Evolutionary conservation across 2,113 vertebrate genomes (phyloP).

Genomic region (Rhea americana): DNA sequence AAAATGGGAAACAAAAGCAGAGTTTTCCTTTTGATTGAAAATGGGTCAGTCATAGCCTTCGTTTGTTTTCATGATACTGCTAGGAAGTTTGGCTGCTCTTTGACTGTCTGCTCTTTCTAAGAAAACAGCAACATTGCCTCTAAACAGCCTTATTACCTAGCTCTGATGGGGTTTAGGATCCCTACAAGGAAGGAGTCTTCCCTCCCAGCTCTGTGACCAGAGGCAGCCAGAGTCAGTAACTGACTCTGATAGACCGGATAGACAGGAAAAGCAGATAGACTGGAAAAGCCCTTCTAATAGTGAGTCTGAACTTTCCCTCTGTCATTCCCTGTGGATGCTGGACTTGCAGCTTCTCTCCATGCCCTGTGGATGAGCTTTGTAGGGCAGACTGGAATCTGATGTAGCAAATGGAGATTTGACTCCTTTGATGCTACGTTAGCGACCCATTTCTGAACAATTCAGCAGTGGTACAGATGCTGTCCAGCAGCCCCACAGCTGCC

Average conservation of each 20-base stretch:
- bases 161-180: not conserved
- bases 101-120: not conserved
- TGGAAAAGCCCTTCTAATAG: not conserved
- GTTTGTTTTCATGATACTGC: not conserved
- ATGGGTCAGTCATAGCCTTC: constrained; percentile 25
- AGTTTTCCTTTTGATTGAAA: constrained; percentile 25
- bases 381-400: not conserved
- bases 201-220: not conserved
- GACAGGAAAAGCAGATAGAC: not conserved
- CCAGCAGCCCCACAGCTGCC: not conserved
- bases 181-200: not conserved
- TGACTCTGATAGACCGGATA: too few relatives aligned
- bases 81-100: not conserved
- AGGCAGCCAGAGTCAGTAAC: not conserved
- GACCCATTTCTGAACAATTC: not conserved
- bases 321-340: not conserved
- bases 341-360: not conserved
- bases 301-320: not conserved
- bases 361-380: not conserved
- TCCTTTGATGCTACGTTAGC: not conserved
- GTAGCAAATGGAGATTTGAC: not conserved
- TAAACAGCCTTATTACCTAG: not conserved
- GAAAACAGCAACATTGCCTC: not conserved
- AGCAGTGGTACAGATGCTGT: not conserved
- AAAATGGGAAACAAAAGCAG: constrained; percentile 39